Percentiles rank a stretch among this genome's conserved stretches.
phyloP scores from a whole-genome alignment of 2,888 invertebrate species.

The Microplitis deprimator region DNA sequence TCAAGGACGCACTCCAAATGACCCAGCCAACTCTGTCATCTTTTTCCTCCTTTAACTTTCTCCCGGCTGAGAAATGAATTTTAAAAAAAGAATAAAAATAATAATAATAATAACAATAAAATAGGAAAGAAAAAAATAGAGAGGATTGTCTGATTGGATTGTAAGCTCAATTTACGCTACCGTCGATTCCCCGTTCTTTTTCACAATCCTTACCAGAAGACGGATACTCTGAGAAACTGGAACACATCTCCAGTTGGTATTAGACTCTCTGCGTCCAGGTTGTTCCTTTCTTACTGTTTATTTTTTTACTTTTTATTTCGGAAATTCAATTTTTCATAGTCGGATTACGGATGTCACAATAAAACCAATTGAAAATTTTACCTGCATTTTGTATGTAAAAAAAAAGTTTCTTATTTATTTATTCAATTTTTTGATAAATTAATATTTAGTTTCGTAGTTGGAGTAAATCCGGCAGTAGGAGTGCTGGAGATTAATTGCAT shows the following conservation, averaged over 20 bases:
- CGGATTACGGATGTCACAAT: conserved; percentile 4
- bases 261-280: conserved; percentile 24
- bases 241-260: conserved; percentile 37
- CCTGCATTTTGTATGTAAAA: neutral
- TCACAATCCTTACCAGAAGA: conserved; percentile 21
- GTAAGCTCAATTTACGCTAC: conserved; percentile 68
- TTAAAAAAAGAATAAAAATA: conserved; percentile 14
- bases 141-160: conserved; percentile 63
- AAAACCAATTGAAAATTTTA: neutral
- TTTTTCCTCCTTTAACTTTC: conserved; percentile 38
- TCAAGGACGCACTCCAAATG: conserved; percentile 59
- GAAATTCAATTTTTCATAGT: conserved; percentile 7
- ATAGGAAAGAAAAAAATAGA: conserved; percentile 8
- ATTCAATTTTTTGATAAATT: neutral
- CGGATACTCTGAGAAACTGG: conserved; percentile 30
- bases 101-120: neutral
- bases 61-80: conserved; percentile 13
- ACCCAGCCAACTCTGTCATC: conserved; percentile 31
- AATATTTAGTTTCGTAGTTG: too few species aligned
- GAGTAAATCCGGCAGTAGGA: neutral
- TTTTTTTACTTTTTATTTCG: neutral
- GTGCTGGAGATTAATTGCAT: neutral
- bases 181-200: conserved; percentile 52
- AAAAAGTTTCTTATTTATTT: neutral
- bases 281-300: conserved; percentile 7